Conservation (phyloP, 2,113 vertebrate species). For the Lethenteron reissneri region DNA sequence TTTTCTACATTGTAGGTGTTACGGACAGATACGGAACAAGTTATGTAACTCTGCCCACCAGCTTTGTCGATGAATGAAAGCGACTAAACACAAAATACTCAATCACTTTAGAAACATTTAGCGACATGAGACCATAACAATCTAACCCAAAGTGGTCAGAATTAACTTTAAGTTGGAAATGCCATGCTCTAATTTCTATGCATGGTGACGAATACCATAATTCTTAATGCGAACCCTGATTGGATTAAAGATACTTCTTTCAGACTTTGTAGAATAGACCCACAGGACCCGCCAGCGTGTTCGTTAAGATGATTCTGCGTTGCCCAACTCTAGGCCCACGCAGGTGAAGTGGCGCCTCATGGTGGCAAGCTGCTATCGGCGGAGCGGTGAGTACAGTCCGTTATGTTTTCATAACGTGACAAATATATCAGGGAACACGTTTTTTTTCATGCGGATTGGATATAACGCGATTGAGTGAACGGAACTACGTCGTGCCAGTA, state of each 20-base stretch:
- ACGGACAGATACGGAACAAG: too few relatives aligned
- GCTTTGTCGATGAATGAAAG: too few relatives aligned
- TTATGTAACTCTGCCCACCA: too few relatives aligned
- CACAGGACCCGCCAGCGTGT: too few relatives aligned
- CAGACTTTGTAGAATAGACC: neutral
- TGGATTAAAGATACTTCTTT: neutral
- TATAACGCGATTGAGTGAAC: neutral
- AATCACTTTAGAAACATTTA: too few relatives aligned
- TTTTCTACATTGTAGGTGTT: too few relatives aligned
- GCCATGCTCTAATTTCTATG: neutral
- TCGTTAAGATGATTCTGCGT: neutral
- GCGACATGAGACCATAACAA: too few relatives aligned
- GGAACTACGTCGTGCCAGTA: neutral
- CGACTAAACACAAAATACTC: too few relatives aligned
- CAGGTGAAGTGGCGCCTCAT: constrained; percentile 80
- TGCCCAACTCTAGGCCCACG: constrained; percentile 30
- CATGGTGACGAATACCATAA: neutral
- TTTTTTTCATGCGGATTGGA: neutral
- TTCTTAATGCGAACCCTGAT: neutral
- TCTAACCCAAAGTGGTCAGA: neutral
- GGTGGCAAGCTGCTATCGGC: constrained; percentile 75
- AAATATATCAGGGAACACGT: neutral
- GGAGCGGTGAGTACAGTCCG: constrained; percentile 36
- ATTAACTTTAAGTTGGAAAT: neutral
- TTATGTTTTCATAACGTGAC: neutral